Base-by-base conservation (phyloP, 1,140 invertebrate species). In the Tetramorium simillimum region DNA sequence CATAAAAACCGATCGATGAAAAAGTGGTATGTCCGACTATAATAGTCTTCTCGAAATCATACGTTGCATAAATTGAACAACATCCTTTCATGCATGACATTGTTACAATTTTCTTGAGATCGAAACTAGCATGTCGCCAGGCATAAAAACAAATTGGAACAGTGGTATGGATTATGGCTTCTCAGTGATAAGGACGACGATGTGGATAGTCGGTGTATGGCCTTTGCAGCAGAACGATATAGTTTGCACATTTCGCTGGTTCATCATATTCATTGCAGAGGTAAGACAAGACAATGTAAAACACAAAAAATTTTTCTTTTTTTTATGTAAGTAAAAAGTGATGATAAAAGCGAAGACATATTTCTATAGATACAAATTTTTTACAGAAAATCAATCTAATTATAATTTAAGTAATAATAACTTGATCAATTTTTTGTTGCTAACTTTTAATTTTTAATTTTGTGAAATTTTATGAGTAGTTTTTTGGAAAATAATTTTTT, bases 201-300 rank as follows among this genome's bases (percentile, higher is more conserved):
- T 82, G 78, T 72, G 49, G 49, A 53, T 82, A 56, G 49, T 82
- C 24, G 78, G 65, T 43, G 37, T 70, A 24, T 82, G 78, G 78
- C 78, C 78, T 18, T 72, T 82, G 65, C 49, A 81, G 16, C n/a
- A 72, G 12, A 12, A 82, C 33, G 18, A 72, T 53, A 24, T 69
- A 5, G 3, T 72, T 46, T 70, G 65, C 24, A 70, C 62, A 72
- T 40, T 70, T 56, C 78, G 78, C n/a, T 82, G 78, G 78, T n/a
- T 40, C 18, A 33, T 70, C 33, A 43, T 72, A 70, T 28, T 72
- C 2, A 56, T 72, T 18, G 21, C 3, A 0, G 49, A 82, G 65
- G 78, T 82, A 70, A 82, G 51, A 24, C 1, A 65, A 80, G 6
- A 75, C 10, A 18, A 2, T 24, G 1, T 49, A 33, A 72, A 2